A percentile compares a stretch with the other conserved stretches of the same genome.
These are phyloP conservation scores for Calameuta pallipes DNA, from an alignment of 2,888 invertebrate genomes.

Conservation along the genomic window DNA sequence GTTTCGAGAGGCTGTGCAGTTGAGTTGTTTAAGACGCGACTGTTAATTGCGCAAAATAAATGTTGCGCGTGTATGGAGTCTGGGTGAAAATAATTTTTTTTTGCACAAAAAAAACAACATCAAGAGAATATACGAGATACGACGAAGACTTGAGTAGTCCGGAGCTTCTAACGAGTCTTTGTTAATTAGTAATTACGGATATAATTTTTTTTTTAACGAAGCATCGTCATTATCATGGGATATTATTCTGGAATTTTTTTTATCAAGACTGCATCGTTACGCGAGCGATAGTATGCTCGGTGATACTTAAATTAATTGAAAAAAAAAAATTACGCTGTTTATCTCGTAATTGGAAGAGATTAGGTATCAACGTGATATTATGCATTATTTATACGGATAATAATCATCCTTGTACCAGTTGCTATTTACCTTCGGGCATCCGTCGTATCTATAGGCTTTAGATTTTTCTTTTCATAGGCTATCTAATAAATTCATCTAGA, in stretches of 20 bases:
- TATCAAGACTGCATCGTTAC: background rate
- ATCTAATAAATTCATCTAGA: background rate
- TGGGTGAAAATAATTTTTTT: background rate
- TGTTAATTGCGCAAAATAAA: background rate
- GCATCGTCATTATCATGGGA: background rate
- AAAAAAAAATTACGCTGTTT: background rate
- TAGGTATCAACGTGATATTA: slow-evolving; percentile 11
- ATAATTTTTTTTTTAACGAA: background rate
- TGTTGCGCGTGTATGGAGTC: background rate
- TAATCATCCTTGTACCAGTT: slow-evolving; percentile 28
- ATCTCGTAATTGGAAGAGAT: background rate
- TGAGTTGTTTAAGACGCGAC: background rate
- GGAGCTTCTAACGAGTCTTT: background rate
- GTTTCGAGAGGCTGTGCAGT: background rate
- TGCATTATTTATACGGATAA: slow-evolving; percentile 23
- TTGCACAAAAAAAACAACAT: background rate
- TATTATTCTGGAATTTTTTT: background rate
- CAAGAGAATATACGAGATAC: background rate
- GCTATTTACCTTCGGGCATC: slow-evolving; percentile 5
- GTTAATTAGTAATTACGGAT: background rate
- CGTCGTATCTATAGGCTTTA: background rate
- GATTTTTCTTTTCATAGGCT: background rate
- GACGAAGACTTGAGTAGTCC: background rate
- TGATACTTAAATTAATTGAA: background rate
- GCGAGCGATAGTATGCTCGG: background rate